Evolutionary conservation across 2,888 invertebrate genomes (phyloP).

Genomic region (Tetramorium bicarinatum): DNA sequence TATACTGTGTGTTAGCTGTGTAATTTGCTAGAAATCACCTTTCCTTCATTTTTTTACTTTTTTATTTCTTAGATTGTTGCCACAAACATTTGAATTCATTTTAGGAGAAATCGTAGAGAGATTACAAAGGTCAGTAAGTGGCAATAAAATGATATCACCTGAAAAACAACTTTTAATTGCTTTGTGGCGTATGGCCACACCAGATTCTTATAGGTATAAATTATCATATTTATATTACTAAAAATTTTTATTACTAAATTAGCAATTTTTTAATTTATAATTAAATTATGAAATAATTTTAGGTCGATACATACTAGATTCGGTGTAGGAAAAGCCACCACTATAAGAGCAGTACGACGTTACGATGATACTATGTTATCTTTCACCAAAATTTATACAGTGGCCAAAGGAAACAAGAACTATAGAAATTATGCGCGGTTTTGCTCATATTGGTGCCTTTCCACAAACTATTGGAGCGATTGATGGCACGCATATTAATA

Average conservation of each 20-base stretch:
- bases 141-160: neutral
- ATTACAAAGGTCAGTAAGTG: neutral
- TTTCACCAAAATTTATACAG: neutral
- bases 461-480: neutral
- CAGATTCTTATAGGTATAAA: neutral
- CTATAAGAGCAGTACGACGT: neutral
- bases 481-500: neutral
- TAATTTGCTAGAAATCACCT: too few species aligned
- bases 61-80: neutral
- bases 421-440: neutral
- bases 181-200: neutral
- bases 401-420: neutral
- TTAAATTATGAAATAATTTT: neutral
- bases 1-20: too few species aligned
- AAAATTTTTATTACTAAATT: too few species aligned
- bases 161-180: neutral
- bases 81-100: neutral
- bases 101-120: neutral
- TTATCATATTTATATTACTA: too few species aligned
- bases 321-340: neutral
- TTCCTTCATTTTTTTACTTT: too few species aligned
- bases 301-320: neutral
- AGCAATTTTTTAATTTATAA: too few species aligned
- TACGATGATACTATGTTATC: neutral
- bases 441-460: neutral